phyloP scores from a whole-genome alignment of 2,888 invertebrate species.

The Mellilla xanthometata region DNA sequence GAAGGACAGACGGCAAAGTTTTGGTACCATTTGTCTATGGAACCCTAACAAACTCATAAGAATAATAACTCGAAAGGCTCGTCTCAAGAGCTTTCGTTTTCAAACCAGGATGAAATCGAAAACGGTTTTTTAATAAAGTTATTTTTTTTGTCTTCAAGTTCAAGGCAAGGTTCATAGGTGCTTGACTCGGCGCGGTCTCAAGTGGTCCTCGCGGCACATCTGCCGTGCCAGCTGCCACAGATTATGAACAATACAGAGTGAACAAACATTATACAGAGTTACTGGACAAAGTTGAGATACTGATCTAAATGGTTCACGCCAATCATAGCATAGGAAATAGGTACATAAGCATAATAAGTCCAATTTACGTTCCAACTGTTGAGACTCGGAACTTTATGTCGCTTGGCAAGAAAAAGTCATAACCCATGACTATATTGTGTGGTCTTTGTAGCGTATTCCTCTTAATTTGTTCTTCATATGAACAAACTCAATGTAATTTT shows the following conservation, averaged over 20 bases:
- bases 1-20: too few species aligned
- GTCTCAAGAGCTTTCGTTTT: conserved; percentile 11
- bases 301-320: background rate
- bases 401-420: too few species aligned
- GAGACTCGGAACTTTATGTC: too few species aligned
- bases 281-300: background rate
- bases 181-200: conserved; percentile 36
- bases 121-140: conserved; percentile 19
- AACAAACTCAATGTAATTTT: too few species aligned
- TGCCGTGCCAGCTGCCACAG: conserved; percentile 35
- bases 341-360: too few species aligned
- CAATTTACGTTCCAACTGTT: too few species aligned
- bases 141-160: conserved; percentile 14
- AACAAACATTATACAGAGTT: conserved; percentile 14
- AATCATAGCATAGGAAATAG: too few species aligned
- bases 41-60: too few species aligned
- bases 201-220: conserved; percentile 32
- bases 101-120: conserved; percentile 8
- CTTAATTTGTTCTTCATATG: too few species aligned
- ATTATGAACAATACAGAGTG: conserved; percentile 19
- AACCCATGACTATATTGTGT: too few species aligned
- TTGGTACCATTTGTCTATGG: too few species aligned
- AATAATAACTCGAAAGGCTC: background rate
- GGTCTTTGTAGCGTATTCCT: too few species aligned
- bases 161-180: conserved; percentile 20